Evolutionary conservation across 2,113 vertebrate species (phyloP), one percentile per base, ranked within the genome.

Genomic region (Ciconia boyciana): DNA sequence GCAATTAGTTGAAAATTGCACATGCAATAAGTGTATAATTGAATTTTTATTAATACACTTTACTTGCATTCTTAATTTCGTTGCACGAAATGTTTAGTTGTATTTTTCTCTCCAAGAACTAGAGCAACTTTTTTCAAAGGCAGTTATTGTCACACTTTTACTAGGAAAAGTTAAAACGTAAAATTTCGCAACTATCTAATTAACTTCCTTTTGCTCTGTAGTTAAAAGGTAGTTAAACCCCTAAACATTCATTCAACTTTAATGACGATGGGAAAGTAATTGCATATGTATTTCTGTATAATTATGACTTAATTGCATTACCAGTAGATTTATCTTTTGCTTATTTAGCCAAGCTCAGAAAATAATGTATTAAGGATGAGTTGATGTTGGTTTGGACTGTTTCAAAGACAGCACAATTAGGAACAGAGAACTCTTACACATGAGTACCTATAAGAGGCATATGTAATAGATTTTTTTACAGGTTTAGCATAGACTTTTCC

Each of bases 201-300:
- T 97, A 93, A 91, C 93, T 95, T 91, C 39, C 65, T 93, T 76
- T 57, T 4, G 4, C 94, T 93, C 81, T 87, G 89, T 95, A 95
- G 83, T 97, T 97, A 97, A 96, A 96, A 96, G 58, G 89, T 94
- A 96, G 95, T 95, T 97, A 97, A 96, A 96, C 46, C 88, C 17
- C 18, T 88, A 88, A 97, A 94, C 87, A 90, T 84, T 95, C 91
- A 90, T 97, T 95, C 95, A 95, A 60, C 84, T 95, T 97, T 94
- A 97, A 97, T 96, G 91, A 97, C 78, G 49, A 91, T 62, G 46
- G 84, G 49, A 80, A 93, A 93, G 87, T 94, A 96, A 97, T 97
- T 95, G 96, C 95, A 74, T 96, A 95, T 88, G 89, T 93, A 97
- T 97, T 97, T 94, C 91, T 95, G 93, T 87, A 96, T 93, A 94